Evolutionary conservation across 1,140 invertebrate genomes (phyloP).

Genomic region (Zaprionus lachaisei): DNA sequence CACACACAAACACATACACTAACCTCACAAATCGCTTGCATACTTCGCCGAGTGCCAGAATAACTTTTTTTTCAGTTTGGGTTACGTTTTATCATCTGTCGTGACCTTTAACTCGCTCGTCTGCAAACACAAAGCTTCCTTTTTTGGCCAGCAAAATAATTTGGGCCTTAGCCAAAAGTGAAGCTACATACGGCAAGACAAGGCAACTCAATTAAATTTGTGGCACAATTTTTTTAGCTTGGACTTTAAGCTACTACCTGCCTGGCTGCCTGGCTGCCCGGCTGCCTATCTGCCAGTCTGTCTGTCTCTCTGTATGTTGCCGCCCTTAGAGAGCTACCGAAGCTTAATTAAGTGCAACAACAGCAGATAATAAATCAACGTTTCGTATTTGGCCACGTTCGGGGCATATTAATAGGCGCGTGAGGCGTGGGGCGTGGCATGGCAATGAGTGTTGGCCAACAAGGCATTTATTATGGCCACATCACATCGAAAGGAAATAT

Average conservation of each 20-base stretch:
- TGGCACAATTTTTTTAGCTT: constrained; percentile 11
- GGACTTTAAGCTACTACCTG: constrained; percentile 21
- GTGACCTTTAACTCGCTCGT: constrained; percentile 32
- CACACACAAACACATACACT: constrained; percentile 6
- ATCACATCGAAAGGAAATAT: constrained; percentile 23
- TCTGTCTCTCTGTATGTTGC: not conserved
- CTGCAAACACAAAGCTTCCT: constrained; percentile 22
- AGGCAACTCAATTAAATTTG: constrained; percentile 40
- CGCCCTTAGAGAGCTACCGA: not conserved
- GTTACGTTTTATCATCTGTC: constrained; percentile 35
- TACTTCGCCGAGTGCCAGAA: constrained; percentile 29
- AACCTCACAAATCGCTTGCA: constrained; percentile 24
- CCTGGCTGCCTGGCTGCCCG: not conserved
- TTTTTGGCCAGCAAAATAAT: constrained; percentile 24
- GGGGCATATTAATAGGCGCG: constrained; percentile 69
- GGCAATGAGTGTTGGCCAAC: constrained; percentile 8
- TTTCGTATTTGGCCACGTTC: constrained; percentile 55
- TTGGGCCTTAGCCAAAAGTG: constrained; percentile 37
- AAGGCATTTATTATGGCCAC: constrained; percentile 25
- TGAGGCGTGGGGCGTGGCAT: constrained; percentile 33
- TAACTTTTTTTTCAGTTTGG: constrained; percentile 32
- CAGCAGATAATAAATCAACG: constrained; percentile 62
- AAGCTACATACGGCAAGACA: not conserved
- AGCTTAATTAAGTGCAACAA: constrained; percentile 67
- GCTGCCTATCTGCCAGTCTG: not conserved